Evolutionary conservation across 2,113 vertebrate genomes (phyloP).

Genomic region (Sinocyclocheilus anophthalmus): DNA sequence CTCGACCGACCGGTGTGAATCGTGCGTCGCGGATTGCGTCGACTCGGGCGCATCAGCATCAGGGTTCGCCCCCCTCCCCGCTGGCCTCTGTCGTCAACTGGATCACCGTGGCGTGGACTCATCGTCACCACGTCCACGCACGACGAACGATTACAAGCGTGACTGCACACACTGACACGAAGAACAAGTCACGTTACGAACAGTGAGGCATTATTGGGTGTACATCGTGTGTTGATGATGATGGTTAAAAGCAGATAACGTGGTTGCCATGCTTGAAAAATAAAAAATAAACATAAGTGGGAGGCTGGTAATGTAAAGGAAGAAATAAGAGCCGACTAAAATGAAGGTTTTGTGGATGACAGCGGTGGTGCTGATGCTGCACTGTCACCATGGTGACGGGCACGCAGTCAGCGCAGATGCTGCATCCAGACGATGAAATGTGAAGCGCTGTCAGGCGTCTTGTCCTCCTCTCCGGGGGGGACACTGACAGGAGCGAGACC

Average conservation of each 20-base stretch:
- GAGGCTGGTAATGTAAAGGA: background rate
- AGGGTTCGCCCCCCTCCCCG: background rate
- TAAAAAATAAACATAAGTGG: too few relatives aligned
- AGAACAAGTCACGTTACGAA: background rate
- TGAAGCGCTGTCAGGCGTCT: background rate
- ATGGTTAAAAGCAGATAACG: background rate
- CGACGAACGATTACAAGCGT: background rate
- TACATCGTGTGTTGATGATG: too few relatives aligned
- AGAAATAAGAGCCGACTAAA: background rate
- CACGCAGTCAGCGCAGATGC: background rate
- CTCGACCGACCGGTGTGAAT: slow-evolving; percentile 59
- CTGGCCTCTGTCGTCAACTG: slow-evolving; percentile 31
- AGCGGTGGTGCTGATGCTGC: slow-evolving; percentile 37
- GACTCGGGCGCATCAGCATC: slow-evolving; percentile 19
- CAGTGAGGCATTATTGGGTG: too few relatives aligned
- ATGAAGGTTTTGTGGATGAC: background rate
- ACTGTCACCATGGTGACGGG: slow-evolving; percentile 32
- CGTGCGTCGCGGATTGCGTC: slow-evolving; percentile 26
- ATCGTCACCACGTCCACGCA: slow-evolving; percentile 17
- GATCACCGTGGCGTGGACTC: slow-evolving; percentile 11
- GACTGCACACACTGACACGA: background rate
- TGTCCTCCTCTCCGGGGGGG: background rate
- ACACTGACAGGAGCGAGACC: background rate
- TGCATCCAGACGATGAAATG: background rate
- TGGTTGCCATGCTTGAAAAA: background rate